A percentile compares a stretch with the other conserved stretches of the same genome.
Evolutionary conservation across 2,888 invertebrate species (phyloP).

Genomic region (Drosophila prostipennis): DNA sequence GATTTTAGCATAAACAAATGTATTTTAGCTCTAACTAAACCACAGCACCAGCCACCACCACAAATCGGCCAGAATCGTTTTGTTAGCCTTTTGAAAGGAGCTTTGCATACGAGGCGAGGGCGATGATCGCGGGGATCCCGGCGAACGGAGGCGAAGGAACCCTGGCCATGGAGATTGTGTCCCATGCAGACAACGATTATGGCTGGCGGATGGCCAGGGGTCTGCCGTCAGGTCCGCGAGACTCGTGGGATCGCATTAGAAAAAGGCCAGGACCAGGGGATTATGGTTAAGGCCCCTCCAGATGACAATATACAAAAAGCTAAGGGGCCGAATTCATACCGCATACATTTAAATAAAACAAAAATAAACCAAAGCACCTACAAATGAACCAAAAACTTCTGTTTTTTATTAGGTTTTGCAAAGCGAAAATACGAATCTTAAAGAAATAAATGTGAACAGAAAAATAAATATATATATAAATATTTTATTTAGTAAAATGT

Average conservation of each 20-base stretch:
- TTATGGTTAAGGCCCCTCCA: neutral
- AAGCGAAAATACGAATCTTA: no score
- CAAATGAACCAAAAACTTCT: no score
- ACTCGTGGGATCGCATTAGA: constrained; percentile 23
- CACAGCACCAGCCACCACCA: constrained; percentile 31
- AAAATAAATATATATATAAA: no score
- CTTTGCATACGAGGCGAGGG: constrained; percentile 73
- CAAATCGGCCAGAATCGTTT: constrained; percentile 68
- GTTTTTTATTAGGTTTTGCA: no score
- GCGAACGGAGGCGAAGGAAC: neutral
- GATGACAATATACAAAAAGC: constrained; percentile 4
- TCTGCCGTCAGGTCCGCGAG: neutral
- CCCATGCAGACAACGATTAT: constrained; percentile 25
- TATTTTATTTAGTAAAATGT: no score
- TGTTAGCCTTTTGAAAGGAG: constrained; percentile 69
- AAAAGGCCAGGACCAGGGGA: neutral
- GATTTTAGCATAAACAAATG: constrained; percentile 85
- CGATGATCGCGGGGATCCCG: neutral
- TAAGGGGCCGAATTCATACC: neutral
- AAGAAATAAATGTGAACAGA: no score
- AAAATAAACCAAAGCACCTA: no score
- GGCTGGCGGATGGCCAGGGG: constrained; percentile 1
- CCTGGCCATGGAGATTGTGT: constrained; percentile 34
- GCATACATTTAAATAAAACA: neutral
- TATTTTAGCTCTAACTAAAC: constrained; percentile 82